These are phyloP conservation scores for Poecile montanus DNA, from an alignment of 2,797 vertebrate species.

Conservation along the genomic window DNA sequence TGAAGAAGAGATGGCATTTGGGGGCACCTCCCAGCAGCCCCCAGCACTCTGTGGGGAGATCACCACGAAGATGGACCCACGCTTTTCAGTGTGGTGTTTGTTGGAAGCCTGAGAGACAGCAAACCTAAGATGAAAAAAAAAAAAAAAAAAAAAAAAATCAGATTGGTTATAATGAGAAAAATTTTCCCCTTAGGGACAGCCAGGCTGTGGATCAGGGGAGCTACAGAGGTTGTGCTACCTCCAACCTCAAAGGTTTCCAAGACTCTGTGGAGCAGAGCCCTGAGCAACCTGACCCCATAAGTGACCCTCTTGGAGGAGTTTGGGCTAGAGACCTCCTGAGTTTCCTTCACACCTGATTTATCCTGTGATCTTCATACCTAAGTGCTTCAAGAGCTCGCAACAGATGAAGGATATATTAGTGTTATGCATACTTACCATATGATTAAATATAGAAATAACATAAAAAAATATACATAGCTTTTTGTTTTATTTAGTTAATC, in stretches of 20 bases:
- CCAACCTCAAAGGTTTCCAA: background rate
- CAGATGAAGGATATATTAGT: background rate
- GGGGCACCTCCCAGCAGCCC: background rate
- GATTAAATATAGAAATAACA: background rate
- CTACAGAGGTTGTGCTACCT: background rate
- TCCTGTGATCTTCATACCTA: background rate
- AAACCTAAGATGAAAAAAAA: background rate
- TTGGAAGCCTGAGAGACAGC: background rate
- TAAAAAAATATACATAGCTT: background rate
- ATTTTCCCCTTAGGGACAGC: background rate
- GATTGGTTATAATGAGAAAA: background rate
- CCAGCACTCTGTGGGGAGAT: background rate
- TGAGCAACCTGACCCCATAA: background rate
- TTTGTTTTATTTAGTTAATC: background rate
- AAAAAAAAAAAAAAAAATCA: too few species aligned
- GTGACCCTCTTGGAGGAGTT: background rate
- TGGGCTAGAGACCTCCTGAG: background rate
- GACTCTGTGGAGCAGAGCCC: fast-evolving
- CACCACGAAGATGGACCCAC: background rate
- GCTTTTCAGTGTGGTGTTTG: fast-evolving
- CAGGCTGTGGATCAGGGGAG: background rate
- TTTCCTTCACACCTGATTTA: background rate
- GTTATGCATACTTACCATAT: background rate
- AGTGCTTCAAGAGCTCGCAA: background rate
- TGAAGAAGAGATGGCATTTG: background rate